Conservation (phyloP, 1,140 invertebrate species). For the Papilio helenus region DNA sequence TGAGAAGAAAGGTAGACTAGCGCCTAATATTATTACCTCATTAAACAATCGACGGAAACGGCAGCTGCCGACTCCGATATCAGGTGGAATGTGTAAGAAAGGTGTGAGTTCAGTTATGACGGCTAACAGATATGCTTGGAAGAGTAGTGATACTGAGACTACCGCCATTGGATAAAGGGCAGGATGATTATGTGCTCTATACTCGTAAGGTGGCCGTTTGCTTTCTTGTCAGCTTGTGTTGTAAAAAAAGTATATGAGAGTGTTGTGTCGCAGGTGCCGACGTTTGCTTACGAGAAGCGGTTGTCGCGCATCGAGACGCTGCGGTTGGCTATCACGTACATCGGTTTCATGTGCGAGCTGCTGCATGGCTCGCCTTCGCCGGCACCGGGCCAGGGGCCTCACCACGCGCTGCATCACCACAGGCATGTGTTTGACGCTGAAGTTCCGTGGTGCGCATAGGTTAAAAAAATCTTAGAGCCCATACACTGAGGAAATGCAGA, state of each 20-base stretch:
- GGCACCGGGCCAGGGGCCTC: constrained; percentile 59
- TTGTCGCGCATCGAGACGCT: constrained; percentile 99
- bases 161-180: no score
- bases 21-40: neutral
- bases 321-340: constrained; percentile 98
- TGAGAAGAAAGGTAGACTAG: constrained; percentile 89
- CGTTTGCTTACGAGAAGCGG: constrained; percentile 99
- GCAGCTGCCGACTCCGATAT: no score
- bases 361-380: constrained; percentile 86
- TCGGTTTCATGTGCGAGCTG: constrained; percentile 97
- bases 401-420: constrained; percentile 56
- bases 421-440: constrained; percentile 78
- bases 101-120: no score
- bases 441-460: constrained; percentile 78
- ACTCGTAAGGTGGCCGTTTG: no score
- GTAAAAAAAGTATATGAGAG: neutral
- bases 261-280: constrained; percentile 89
- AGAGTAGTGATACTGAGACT: no score
- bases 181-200: no score
- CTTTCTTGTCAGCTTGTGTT: no score
- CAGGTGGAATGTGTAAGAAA: no score
- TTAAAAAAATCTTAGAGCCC: neutral
- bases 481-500: no score
- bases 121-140: no score
- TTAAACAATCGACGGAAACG: neutral